A percentile compares a stretch with the other conserved stretches of the same genome.
Evolutionary conservation across 1,140 invertebrate species (phyloP).

Genomic region (Artemia franciscana): DNA sequence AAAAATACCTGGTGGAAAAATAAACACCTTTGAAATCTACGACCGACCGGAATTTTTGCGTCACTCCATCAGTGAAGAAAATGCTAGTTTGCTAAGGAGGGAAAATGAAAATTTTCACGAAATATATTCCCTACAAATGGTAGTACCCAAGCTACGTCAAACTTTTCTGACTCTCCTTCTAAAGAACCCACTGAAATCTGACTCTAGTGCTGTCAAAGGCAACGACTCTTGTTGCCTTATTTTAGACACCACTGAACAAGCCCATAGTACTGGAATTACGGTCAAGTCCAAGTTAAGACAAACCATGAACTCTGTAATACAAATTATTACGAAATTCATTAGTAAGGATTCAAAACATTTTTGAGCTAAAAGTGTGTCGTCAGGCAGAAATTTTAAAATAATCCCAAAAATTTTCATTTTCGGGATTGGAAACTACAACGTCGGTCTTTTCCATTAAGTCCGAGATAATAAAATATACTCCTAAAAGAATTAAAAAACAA

Average conservation of each 20-base stretch:
- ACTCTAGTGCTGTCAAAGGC: not conserved
- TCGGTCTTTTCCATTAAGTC: not conserved
- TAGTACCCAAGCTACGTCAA: not conserved
- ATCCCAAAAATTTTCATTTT: not conserved
- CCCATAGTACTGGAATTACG: not conserved
- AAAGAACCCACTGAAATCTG: not conserved
- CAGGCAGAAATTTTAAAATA: not conserved
- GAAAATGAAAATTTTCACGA: not conserved
- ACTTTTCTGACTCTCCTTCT: not conserved
- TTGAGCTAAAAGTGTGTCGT: not conserved
- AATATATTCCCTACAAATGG: not conserved
- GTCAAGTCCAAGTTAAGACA: not conserved
- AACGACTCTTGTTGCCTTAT: not conserved
- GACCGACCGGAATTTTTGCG: too few relatives aligned
- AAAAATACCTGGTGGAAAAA: too few relatives aligned
- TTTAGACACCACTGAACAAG: not conserved
- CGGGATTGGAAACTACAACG: not conserved
- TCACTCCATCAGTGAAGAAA: too few relatives aligned
- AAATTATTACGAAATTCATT: not conserved
- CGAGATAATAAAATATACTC: not conserved
- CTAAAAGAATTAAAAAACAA: not conserved
- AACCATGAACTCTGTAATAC: not conserved
- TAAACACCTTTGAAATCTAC: too few relatives aligned
- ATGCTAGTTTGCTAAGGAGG: not conserved
- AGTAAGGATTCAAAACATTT: not conserved